phyloP scores from a whole-genome alignment of 2,797 vertebrate species.

The Epinephelus coioides region DNA sequence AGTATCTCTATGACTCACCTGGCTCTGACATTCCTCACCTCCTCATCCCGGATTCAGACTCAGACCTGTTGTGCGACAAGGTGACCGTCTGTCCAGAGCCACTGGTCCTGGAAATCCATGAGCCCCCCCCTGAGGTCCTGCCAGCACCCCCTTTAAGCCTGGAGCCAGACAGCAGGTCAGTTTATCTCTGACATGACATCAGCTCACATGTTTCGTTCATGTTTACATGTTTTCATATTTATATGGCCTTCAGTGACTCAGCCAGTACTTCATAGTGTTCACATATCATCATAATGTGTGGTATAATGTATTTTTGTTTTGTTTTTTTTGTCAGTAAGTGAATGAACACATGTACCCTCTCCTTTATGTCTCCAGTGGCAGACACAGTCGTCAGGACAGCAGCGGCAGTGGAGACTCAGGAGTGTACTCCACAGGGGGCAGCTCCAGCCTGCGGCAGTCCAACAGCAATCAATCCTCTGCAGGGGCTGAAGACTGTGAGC shows the following conservation, averaged over 20 bases:
- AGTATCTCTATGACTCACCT: slow-evolving; percentile 63
- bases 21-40: slow-evolving; percentile 64
- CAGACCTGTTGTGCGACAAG: slow-evolving; percentile 61
- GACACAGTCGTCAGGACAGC: slow-evolving; percentile 75
- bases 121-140: slow-evolving; percentile 8
- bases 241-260: background rate
- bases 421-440: slow-evolving; percentile 77
- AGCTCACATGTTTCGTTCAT: background rate
- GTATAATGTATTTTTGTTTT: no score
- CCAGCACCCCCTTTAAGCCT: background rate
- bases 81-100: slow-evolving; percentile 54
- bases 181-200: background rate
- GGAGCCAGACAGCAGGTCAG: slow-evolving; percentile 60
- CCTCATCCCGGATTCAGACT: slow-evolving; percentile 57
- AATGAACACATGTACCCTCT: background rate
- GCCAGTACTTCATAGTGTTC: background rate
- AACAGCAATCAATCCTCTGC: background rate
- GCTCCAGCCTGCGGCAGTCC: slow-evolving; percentile 36
- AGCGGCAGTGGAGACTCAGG: slow-evolving; percentile 81
- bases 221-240: background rate
- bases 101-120: slow-evolving; percentile 42
- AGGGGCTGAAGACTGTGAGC: background rate
- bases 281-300: background rate
- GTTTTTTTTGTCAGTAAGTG: no score
- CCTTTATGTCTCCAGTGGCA: slow-evolving; percentile 17